Conservation (phyloP, 30 jellyfish, hydroid and myxozoan species). For the Nemopilema nomurai region DNA sequence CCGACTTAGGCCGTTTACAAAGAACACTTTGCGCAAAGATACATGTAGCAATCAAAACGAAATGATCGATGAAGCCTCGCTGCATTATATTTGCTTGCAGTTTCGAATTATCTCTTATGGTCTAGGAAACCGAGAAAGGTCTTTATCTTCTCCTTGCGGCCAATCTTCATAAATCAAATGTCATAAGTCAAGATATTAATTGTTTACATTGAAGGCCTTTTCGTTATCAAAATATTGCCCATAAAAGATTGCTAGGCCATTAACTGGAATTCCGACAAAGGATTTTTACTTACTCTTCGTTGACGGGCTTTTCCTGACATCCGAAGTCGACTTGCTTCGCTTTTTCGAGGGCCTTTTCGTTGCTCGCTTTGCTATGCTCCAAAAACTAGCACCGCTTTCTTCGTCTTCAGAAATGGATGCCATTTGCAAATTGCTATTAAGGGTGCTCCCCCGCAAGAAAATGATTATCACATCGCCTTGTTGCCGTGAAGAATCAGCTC, state of each 20-base stretch:
- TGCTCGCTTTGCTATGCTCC: slow-evolving; percentile 56
- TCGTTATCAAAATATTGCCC: not conserved
- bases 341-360: slow-evolving; percentile 49
- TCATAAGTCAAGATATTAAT: not conserved
- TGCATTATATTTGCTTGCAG: too few relatives aligned
- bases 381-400: slow-evolving; percentile 51
- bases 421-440: slow-evolving; percentile 6
- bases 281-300: slow-evolving; percentile 34
- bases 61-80: not conserved
- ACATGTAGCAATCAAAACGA: not conserved
- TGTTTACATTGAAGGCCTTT: not conserved
- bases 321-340: slow-evolving; percentile 61
- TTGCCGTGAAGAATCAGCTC: too few relatives aligned
- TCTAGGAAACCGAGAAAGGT: too few relatives aligned
- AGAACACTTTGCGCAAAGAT: not conserved
- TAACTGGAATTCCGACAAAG: not conserved
- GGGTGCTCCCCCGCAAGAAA: not conserved
- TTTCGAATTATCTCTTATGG: too few relatives aligned
- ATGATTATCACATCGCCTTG: not conserved
- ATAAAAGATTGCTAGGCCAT: not conserved
- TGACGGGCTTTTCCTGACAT: slow-evolving; percentile 39
- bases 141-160: not conserved
- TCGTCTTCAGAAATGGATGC: slow-evolving; percentile 62
- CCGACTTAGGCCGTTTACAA: not conserved
- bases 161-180: not conserved